Evolutionary conservation across 2,113 vertebrate species (phyloP).

Genomic region (Benitochromis conjunctus): DNA sequence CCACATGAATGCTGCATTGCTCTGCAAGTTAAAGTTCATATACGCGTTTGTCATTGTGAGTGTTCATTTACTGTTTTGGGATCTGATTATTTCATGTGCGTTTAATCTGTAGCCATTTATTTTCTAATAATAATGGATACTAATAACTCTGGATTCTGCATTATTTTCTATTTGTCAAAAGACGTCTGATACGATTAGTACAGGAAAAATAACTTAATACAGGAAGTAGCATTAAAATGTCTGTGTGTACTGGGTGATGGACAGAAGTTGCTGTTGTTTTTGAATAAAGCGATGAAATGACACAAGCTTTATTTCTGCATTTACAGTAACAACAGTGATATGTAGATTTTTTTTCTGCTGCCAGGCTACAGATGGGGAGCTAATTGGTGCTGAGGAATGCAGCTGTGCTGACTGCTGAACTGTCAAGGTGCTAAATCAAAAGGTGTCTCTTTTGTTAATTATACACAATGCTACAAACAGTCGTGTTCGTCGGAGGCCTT

Average conservation of each 20-base stretch:
- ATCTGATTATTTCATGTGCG: neutral
- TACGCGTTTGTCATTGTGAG: neutral
- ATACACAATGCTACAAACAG: slow-evolving; percentile 70
- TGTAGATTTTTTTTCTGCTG: neutral
- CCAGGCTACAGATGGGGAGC: slow-evolving; percentile 67
- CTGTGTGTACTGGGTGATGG: neutral
- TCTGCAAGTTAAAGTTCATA: neutral
- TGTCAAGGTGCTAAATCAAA: slow-evolving; percentile 65
- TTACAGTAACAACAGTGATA: slow-evolving; percentile 33
- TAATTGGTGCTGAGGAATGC: slow-evolving; percentile 66
- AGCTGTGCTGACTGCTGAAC: slow-evolving; percentile 59
- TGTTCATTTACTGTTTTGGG: neutral
- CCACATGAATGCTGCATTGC: neutral
- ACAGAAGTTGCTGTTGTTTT: neutral
- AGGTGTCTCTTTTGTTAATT: slow-evolving; percentile 74
- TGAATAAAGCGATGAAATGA: neutral
- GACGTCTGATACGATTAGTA: neutral
- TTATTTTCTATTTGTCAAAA: neutral
- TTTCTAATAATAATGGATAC: neutral
- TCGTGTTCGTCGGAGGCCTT: slow-evolving; percentile 51
- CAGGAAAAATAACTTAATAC: neutral
- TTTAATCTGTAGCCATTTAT: neutral
- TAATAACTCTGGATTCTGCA: too few species aligned
- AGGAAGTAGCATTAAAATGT: neutral
- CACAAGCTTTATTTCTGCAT: neutral